Percentiles rank a stretch among this genome's conserved stretches.
These are phyloP conservation scores for Scylla paramamosain DNA, from an alignment of 1,140 invertebrate species.

Conservation along the genomic window DNA sequence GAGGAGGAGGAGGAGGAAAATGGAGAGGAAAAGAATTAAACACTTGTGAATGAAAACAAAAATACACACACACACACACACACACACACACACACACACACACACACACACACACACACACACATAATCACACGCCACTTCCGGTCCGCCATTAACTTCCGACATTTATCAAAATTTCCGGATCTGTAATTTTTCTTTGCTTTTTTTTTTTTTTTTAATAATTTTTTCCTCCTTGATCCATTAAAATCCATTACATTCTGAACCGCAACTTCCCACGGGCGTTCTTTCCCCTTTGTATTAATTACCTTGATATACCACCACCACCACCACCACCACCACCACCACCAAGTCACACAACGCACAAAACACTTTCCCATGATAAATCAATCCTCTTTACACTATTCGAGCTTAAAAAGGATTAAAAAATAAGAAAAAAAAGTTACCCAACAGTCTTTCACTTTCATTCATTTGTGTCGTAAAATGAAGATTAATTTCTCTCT, in stretches of 20 bases:
- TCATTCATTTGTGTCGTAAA: not conserved
- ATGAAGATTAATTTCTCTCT: too few relatives aligned
- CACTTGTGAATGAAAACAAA: not conserved
- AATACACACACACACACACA: constrained; percentile 23
- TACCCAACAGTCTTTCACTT: not conserved
- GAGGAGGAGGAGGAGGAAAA: constrained; percentile 24
- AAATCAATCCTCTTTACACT: not conserved
- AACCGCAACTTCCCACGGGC: too few relatives aligned
- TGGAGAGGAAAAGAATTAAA: not conserved
- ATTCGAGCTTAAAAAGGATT: not conserved
- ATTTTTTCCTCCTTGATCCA: too few relatives aligned
- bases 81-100: constrained; percentile 48
- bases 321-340: too few relatives aligned
- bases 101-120: constrained; percentile 48
- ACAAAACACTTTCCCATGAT: not conserved
- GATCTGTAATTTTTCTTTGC: too few relatives aligned
- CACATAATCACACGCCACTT: not conserved
- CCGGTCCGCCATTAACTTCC: too few relatives aligned
- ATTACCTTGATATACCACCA: too few relatives aligned
- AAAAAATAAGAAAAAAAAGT: not conserved
- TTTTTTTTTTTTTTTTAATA: too few relatives aligned
- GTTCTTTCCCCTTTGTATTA: too few relatives aligned
- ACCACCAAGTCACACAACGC: not conserved
- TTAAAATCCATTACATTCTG: too few relatives aligned
- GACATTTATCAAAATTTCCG: too few relatives aligned